Percentiles rank a stretch among this genome's conserved stretches.
phyloP scores from a whole-genome alignment of 2,113 vertebrate genomes.

The Callocephalon fimbriatum region DNA sequence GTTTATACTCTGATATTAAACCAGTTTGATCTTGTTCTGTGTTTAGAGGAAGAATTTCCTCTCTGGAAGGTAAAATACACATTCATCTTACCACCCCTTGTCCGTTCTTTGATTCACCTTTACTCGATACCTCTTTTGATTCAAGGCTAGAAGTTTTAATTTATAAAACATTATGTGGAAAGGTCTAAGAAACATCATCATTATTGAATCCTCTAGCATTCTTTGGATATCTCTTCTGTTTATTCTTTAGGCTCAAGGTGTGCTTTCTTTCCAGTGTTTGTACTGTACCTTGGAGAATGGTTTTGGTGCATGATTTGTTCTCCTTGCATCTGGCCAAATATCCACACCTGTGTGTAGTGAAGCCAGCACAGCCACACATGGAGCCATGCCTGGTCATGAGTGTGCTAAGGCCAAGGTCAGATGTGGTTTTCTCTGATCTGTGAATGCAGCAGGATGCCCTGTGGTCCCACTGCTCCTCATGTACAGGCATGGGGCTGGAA shows the following conservation, averaged over 20 bases:
- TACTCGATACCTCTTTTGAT: background rate
- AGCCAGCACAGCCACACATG: background rate
- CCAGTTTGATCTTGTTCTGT: background rate
- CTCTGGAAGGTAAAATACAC: background rate
- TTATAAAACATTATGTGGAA: background rate
- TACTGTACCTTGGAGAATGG: background rate
- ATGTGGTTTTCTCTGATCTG: background rate
- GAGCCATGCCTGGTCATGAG: fast-evolving
- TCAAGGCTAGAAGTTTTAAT: background rate
- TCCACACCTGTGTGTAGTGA: background rate
- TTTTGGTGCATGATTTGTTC: background rate
- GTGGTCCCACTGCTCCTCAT: background rate
- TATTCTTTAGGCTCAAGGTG: background rate
- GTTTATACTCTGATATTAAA: background rate
- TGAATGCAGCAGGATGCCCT: background rate
- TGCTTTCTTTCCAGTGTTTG: background rate
- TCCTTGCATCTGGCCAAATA: background rate
- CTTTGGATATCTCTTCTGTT: background rate
- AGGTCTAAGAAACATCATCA: background rate
- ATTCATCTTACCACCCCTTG: background rate
- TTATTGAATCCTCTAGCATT: background rate
- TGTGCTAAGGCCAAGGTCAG: background rate
- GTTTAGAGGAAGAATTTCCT: background rate
- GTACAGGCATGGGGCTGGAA: background rate
- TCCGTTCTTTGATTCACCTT: background rate